Conservation (phyloP, 2,113 vertebrate species). For the Podarcis muralis region DNA sequence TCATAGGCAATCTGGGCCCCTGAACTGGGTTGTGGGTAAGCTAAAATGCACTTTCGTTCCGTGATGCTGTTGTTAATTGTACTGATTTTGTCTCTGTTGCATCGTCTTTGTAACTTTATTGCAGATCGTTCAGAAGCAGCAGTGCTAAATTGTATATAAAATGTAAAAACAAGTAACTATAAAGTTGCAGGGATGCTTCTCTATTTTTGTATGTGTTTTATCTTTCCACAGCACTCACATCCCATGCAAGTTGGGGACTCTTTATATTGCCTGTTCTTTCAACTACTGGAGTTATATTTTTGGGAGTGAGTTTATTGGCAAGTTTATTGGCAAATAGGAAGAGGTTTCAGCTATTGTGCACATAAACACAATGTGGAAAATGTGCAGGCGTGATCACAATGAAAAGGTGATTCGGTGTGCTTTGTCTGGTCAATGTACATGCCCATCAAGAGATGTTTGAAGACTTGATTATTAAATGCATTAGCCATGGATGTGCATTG, state of each 20-base stretch:
- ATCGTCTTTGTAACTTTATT: no score
- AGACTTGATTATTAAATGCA: background rate
- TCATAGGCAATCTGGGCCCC: no score
- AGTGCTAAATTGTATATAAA: no score
- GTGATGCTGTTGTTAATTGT: no score
- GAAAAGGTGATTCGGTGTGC: background rate
- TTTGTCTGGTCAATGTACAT: background rate
- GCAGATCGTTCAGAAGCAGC: no score
- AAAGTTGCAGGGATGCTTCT: background rate
- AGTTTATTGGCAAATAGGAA: background rate
- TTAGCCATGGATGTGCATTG: no score
- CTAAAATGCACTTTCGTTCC: no score
- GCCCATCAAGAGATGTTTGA: background rate
- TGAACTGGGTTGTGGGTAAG: no score
- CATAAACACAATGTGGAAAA: background rate
- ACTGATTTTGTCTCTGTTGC: no score
- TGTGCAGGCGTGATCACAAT: background rate
- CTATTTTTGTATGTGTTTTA: background rate
- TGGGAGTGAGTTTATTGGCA: background rate
- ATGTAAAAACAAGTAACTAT: background rate
- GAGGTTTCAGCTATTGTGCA: background rate
- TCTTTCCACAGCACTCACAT: background rate
- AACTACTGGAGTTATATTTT: background rate
- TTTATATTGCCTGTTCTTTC: background rate
- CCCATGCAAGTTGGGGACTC: background rate